Conservation (phyloP, 1,140 invertebrate species). For the Solenopsis invicta region DNA sequence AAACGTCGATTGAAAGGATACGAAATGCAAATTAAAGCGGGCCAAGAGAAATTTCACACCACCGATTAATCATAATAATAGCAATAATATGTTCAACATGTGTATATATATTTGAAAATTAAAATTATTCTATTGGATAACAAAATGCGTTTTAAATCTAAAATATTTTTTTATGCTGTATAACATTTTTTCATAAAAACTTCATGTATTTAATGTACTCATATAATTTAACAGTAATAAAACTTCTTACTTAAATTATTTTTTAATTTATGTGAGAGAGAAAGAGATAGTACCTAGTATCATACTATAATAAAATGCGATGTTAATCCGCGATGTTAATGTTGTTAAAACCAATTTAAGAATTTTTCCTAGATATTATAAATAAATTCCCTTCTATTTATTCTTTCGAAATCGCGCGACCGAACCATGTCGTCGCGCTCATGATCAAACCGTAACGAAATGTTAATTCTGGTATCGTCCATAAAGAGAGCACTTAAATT, state of each 20-base stretch:
- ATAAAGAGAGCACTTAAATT: not conserved
- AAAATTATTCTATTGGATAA: not conserved
- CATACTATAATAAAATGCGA: not conserved
- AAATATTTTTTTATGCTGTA: not conserved
- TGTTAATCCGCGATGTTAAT: not conserved
- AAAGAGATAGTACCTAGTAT: not conserved
- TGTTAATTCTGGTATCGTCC: not conserved
- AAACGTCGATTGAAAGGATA: not conserved
- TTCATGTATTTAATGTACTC: not conserved
- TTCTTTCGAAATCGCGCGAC: not conserved
- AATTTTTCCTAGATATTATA: not conserved
- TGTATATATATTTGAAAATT: not conserved
- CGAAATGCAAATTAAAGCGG: conserved; percentile 33
- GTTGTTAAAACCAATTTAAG: not conserved
- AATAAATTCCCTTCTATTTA: conserved; percentile 25
- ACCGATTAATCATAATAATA: not conserved
- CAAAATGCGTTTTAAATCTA: not conserved
- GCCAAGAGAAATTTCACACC: conserved; percentile 34
- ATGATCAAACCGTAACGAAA: not conserved
- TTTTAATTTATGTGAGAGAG: not conserved
- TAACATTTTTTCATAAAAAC: not conserved
- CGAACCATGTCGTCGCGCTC: not conserved
- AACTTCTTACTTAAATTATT: not conserved
- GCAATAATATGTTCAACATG: not conserved
- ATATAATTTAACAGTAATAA: not conserved